Evolutionary conservation across 1,140 invertebrate species (phyloP), one percentile per base, ranked within the genome.

Genomic region (Brachionus rotundiformis): DNA sequence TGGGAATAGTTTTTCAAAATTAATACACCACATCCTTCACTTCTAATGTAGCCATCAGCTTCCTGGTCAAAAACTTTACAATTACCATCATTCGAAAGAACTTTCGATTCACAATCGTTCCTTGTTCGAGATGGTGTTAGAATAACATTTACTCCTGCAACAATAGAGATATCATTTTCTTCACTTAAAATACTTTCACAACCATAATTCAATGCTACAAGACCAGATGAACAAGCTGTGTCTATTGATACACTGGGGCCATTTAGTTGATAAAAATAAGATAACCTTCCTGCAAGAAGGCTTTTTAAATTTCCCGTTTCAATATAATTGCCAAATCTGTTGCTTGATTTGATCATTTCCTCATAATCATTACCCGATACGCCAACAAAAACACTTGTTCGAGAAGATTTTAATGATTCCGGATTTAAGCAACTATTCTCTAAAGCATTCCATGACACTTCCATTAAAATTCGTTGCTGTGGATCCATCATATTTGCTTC

Each of bases 401-500:
- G 23, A 19, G 49, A 19, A 2, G 49, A 59, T 59, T 59, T 59
- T 59, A 59, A 59, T 59, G 5, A 16, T 25, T 19, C 49, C 1
- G 49, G 49, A 25, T 59, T 25, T 4, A 68, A 27, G 11, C 63
- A 29, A 27, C 31, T 68, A 31, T 36, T 29, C 25, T 68, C 63
- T 13, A 68, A 68, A 19, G 31, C 25, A 31, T 36, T 29, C 31
- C 31, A 36, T n/a, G 31, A 27, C 8, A 68, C 25, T 68, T 68
- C 25, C 25, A 68, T 4, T n/a, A 68, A 16, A 68, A 29, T 31
- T 68, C 63, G 19, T 11, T 31, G 25, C 31, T 68, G 63, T 27
- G 63, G 63, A 29, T 68, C 63, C 25, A 68, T 68, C n/a, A 68
- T 25, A 31, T 31, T 29, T 0, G 63, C 63, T 68, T 68, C 63